These are phyloP conservation scores for Hemicrepidius hirtus DNA, from an alignment of 2,888 invertebrate species.

Conservation along the genomic window DNA sequence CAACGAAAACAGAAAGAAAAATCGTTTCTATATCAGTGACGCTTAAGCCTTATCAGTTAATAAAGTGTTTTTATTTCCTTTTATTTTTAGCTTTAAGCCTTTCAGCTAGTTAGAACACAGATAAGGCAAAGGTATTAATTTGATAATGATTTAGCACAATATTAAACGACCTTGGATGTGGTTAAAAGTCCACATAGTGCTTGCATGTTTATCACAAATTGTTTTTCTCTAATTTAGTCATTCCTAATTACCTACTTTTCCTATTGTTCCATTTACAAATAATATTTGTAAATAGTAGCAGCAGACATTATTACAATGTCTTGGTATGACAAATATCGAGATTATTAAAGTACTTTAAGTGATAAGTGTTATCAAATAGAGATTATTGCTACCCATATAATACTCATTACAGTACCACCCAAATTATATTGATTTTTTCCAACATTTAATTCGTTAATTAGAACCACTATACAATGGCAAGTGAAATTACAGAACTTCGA, in stretches of 20 bases:
- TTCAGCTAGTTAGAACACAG: too few relatives aligned
- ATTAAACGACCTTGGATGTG: too few relatives aligned
- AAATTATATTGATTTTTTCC: slow-evolving; percentile 16
- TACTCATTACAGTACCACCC: background rate
- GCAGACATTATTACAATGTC: too few relatives aligned
- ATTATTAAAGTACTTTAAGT: background rate
- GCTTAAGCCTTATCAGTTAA: background rate
- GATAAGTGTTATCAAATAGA: slow-evolving; percentile 14
- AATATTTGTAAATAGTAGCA: background rate
- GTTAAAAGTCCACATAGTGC: too few relatives aligned
- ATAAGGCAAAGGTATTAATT: too few relatives aligned
- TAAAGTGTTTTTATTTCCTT: background rate
- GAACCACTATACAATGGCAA: slow-evolving; percentile 22
- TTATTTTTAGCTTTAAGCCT: too few relatives aligned
- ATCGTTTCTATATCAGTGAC: too few relatives aligned
- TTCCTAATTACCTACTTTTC: background rate
- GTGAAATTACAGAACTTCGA: slow-evolving; percentile 29
- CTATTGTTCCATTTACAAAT: background rate
- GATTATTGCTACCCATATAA: too few relatives aligned
- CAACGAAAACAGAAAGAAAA: too few relatives aligned
- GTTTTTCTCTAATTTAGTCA: background rate
- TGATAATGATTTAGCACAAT: too few relatives aligned
- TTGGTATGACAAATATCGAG: background rate
- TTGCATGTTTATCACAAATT: too few relatives aligned
- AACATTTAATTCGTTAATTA: slow-evolving; percentile 1